Evolutionary conservation across 2,797 vertebrate species (phyloP).

Genomic region (Melanogrammus aeglefinus): DNA sequence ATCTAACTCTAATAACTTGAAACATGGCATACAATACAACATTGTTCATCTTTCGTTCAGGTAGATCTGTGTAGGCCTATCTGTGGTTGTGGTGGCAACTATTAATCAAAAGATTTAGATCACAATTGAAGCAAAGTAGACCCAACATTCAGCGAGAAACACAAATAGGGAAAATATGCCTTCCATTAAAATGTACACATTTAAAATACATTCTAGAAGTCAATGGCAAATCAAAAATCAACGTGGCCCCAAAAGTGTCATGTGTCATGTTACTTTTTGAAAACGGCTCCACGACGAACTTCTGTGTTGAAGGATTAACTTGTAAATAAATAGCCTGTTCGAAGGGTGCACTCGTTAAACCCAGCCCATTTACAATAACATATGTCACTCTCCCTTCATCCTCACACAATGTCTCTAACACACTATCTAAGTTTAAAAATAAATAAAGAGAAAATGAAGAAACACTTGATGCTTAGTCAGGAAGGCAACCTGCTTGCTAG

Average conservation of each 20-base stretch:
- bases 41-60: conserved; percentile 28
- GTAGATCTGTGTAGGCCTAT: conserved; percentile 23
- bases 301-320: conserved; percentile 36
- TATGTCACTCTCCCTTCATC: conserved; percentile 58
- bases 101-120: conserved; percentile 17
- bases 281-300: conserved; percentile 16
- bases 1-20: not conserved
- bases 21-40: conserved; percentile 27
- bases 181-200: conserved; percentile 42
- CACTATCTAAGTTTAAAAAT: not conserved
- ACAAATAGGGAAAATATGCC: conserved; percentile 40
- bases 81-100: conserved; percentile 28
- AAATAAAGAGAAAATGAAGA: conserved; percentile 1
- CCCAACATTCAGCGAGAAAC: conserved; percentile 20
- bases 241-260: not conserved
- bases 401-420: conserved; percentile 32
- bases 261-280: not conserved
- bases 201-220: conserved; percentile 45
- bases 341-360: conserved; percentile 37
- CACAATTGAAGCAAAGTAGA: conserved; percentile 27
- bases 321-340: conserved; percentile 60
- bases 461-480: not conserved
- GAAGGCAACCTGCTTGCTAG: not conserved
- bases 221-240: conserved; percentile 39
- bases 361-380: conserved; percentile 37